phyloP scores from a whole-genome alignment of 37 sponge, comb jelly and placozoan genomes.

The Petrosia ficiformis region DNA sequence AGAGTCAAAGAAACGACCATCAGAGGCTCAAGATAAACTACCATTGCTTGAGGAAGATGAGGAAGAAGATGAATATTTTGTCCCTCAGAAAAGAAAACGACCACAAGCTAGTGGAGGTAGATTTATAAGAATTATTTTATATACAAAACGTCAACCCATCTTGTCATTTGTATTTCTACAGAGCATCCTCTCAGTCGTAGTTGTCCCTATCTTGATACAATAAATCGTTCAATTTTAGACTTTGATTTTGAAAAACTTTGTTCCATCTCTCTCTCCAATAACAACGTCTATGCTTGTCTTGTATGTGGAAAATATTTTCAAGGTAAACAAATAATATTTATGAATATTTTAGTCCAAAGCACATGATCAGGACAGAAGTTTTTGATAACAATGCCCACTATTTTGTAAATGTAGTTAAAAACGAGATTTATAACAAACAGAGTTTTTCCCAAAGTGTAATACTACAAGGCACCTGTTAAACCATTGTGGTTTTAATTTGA shows the following conservation, averaged over 20 bases:
- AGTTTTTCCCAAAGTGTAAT: no score
- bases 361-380: not conserved
- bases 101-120: not conserved
- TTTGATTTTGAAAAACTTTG: conserved; percentile 99
- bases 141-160: no score
- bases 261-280: conserved; percentile 89
- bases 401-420: no score
- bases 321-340: conserved; percentile 45
- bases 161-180: not conserved
- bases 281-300: conserved; percentile 97
- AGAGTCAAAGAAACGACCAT: not conserved
- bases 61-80: conserved; percentile 51
- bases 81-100: conserved; percentile 37
- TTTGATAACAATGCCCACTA: no score
- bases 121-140: not conserved
- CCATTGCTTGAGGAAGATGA: not conserved
- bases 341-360: not conserved
- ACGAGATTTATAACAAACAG: no score
- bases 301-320: conserved; percentile 99
- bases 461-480: no score
- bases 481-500: no score
- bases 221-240: conserved; percentile 81
- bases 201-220: conserved; percentile 93
- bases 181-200: conserved; percentile 42
- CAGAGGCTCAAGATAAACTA: conserved; percentile 6